Evolutionary conservation across 2,113 vertebrate species (phyloP), one percentile per base, ranked within the genome.

Genomic region (Mirza zaza): DNA sequence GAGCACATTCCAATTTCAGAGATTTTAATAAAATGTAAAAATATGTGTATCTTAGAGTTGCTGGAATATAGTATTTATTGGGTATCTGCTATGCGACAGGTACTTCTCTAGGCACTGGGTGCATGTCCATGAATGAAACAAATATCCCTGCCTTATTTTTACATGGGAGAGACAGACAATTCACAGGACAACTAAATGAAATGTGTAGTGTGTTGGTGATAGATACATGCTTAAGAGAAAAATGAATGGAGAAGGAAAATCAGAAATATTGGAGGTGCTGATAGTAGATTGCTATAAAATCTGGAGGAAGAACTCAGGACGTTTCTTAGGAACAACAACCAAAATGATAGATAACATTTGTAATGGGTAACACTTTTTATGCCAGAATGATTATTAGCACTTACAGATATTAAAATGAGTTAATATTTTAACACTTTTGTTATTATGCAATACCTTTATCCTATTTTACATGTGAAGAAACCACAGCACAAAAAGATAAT

Each of bases 101-200:
- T 14, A 85, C 9, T 91, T 91, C 88, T 88, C 73, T 81, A 77
- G 57, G 25, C 18, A 50, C 61, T 39, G 25, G 14, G 0, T 36
- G 15, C 34, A 9, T 17, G 29, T 57, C 27, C 29, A 11, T 77
- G 61, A 93, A 77, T 85, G 82, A 88, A 94, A 84, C 15, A 91
- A 70, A 89, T 75, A 67, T 80, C 29, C 9, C 21, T 75, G 63
- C 57, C 65, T 48, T 85, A 76, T 25, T 70, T 82, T 91, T 52
- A 68, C 20, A 39, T 65, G 17, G 14, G 32, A 18, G 14, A 84
- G 57, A 81, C 45, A 86, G 59, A 52, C 52, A 61, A 4, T 73
- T 92, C 42, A 63, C 36, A 93, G 59, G 59, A 77, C 39, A 83
- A 50, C 25, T 90, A 84, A 76, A 39, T 93, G 71, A 94, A 90